Conservation (phyloP, 1,140 invertebrate genomes). For the Oedothorax gibbosus region DNA sequence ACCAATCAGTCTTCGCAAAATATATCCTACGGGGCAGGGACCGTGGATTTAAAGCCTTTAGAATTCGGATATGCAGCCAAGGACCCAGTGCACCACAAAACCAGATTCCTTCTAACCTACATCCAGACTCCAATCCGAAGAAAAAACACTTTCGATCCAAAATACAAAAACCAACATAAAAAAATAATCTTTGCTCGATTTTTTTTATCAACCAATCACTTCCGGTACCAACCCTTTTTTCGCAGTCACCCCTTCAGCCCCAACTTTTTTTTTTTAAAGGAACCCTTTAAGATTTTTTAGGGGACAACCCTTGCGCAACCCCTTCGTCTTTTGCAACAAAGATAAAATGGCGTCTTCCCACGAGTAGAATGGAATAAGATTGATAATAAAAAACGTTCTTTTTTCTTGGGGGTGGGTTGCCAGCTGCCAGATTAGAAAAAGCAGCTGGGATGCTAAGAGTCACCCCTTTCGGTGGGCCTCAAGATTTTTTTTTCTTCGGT, state of each 20-base stretch:
- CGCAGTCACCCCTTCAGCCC: conserved; percentile 9
- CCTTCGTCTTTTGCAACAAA: background rate
- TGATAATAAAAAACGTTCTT: conserved; percentile 7
- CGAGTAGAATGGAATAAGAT: conserved; percentile 1
- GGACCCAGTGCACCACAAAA: too few species aligned
- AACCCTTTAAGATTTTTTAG: conserved; percentile 32
- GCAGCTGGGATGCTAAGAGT: conserved; percentile 35
- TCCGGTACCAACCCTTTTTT: conserved; percentile 23
- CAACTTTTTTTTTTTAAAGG: background rate
- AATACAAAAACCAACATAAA: too few species aligned
- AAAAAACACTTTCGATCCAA: conserved; percentile 13
- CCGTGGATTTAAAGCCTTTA: too few species aligned
- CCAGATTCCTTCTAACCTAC: background rate
- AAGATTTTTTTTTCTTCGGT: background rate
- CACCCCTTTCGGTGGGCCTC: conserved; percentile 46
- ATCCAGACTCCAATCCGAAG: conserved; percentile 8
- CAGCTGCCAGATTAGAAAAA: conserved; percentile 26
- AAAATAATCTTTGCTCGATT: too few species aligned
- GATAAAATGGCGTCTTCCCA: conserved; percentile 29
- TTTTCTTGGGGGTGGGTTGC: conserved; percentile 32
- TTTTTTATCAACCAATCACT: background rate
- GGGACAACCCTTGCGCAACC: conserved; percentile 19
- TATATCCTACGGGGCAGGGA: too few species aligned
- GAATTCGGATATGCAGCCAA: too few species aligned
- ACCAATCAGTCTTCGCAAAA: too few species aligned